Evolutionary conservation across 35 echinoderm and acorn worm genomes (phyloP), one percentile per base, ranked within the genome.

Genomic region (Heliocidaris erythrogramma): DNA sequence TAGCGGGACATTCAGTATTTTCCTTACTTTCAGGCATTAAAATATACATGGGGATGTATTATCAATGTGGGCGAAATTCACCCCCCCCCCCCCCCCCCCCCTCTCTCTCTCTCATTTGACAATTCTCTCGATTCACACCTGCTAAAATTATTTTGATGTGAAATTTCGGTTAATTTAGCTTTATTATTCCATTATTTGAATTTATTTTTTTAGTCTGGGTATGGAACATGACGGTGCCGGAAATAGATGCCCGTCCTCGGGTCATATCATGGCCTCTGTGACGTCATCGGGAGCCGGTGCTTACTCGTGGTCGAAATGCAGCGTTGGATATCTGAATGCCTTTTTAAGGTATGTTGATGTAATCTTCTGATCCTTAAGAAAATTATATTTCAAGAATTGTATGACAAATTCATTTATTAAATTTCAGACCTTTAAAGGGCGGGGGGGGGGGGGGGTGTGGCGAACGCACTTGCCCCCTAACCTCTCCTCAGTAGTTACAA

Each of bases 241-340:
- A 59, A 92, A 92, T 59, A 59, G 29, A 5, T 92, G 91, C 91
- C 91, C 49, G n/a, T n/a, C 91, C 91, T 92, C 91, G 9, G 91
- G 91, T 30, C 91, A 92, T 49, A 59, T 92, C 48, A 92, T 92
- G 91, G 91, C 91, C 13, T 92, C 91, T 92, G 48, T 92, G 48
- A 59, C 91, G 48, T 59, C 91, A 30, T 92, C 91, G 29, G 91
- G 91, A 49, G 11, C 91, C 47, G 91, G 91, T 49, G 91, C 91
- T 27, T 92, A 52, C 49, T 59, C 91, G 0, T 92, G 91, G 91
- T 92, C 91, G 31, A 4, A 13, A 13, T 92, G 91, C 50, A 92
- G 91, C 32, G 91, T 59, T 0, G 49, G 48, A 48, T 92, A 92
- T 59, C 50, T 92, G 48, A 32, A 92, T 48, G 18, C 48, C 0